Evolutionary conservation across 1,140 invertebrate genomes (phyloP).

Genomic region (Drosophila seguyi): DNA sequence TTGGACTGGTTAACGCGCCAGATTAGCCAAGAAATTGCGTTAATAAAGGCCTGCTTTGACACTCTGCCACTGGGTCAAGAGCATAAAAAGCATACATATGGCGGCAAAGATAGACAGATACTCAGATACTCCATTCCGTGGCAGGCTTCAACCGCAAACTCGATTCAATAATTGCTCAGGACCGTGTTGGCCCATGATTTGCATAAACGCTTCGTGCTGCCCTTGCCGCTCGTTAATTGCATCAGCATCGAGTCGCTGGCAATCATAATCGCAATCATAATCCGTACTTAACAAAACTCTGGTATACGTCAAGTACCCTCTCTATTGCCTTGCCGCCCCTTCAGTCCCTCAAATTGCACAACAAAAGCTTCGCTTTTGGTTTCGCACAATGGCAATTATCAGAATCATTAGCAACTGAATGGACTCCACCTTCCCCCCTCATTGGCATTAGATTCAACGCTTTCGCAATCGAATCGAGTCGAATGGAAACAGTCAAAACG

Average conservation of each 20-base stretch:
- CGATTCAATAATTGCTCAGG: slow-evolving; percentile 64
- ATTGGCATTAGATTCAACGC: slow-evolving; percentile 46
- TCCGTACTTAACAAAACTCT: slow-evolving; percentile 44
- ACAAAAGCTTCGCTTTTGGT: slow-evolving; percentile 49
- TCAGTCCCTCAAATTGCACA: slow-evolving; percentile 43
- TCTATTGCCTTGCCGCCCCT: neutral
- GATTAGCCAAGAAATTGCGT: slow-evolving; percentile 50
- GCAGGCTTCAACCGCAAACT: slow-evolving; percentile 42
- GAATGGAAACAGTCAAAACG: slow-evolving; percentile 30
- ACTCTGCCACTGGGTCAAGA: slow-evolving; percentile 75
- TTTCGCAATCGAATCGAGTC: slow-evolving; percentile 54
- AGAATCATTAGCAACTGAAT: slow-evolving; percentile 73
- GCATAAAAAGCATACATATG: slow-evolving; percentile 37
- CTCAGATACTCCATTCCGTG: slow-evolving; percentile 17
- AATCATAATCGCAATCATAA: slow-evolving; percentile 62
- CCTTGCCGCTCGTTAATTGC: slow-evolving; percentile 50
- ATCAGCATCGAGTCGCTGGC: slow-evolving; percentile 50
- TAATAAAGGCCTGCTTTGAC: slow-evolving; percentile 60
- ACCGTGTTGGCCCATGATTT: slow-evolving; percentile 60
- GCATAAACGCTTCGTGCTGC: slow-evolving; percentile 63
- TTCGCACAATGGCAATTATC: slow-evolving; percentile 80
- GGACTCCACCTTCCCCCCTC: slow-evolving; percentile 25
- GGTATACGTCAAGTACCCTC: slow-evolving; percentile 43
- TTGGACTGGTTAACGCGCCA: slow-evolving; percentile 29
- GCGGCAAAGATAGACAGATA: slow-evolving; percentile 8